Conservation (phyloP, 2,888 invertebrate genomes). For the Drosophila cognata region DNA sequence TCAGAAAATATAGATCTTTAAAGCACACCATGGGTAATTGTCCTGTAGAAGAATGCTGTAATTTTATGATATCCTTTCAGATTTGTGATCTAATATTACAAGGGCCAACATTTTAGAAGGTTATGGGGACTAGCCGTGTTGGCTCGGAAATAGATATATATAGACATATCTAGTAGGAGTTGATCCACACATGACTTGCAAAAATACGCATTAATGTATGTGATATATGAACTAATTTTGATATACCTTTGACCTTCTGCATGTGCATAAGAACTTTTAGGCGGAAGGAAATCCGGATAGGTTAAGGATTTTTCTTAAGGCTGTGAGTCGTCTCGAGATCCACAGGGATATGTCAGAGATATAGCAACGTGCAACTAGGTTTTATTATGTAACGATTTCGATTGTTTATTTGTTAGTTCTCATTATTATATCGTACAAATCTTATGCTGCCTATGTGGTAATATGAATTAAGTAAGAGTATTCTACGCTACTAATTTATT, state of each 20-base stretch:
- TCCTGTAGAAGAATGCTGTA: no score
- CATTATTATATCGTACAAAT: conserved; percentile 68
- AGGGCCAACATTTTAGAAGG: no score
- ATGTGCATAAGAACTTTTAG: neutral
- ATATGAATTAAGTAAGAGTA: conserved; percentile 41
- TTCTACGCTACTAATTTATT: conserved; percentile 41
- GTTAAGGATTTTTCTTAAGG: neutral
- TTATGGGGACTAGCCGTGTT: no score
- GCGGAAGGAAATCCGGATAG: neutral
- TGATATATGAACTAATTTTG: no score
- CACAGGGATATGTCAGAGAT: neutral
- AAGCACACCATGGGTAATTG: no score
- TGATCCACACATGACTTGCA: no score
- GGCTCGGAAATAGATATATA: no score
- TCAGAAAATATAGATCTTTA: neutral
- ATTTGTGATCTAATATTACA: no score
- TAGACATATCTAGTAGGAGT: no score
- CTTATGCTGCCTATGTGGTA: conserved; percentile 64
- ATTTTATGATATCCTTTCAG: no score
- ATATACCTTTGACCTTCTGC: no score
- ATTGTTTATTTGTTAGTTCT: conserved; percentile 70
- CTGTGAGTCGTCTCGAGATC: neutral
- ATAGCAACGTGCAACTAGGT: neutral
- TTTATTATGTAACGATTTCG: conserved; percentile 34
- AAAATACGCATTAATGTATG: no score